Percentiles rank a stretch among this genome's conserved stretches.
phyloP scores from a whole-genome alignment of 92 coral and sea anemone species.

The Hydrozoanthus gracilis region DNA sequence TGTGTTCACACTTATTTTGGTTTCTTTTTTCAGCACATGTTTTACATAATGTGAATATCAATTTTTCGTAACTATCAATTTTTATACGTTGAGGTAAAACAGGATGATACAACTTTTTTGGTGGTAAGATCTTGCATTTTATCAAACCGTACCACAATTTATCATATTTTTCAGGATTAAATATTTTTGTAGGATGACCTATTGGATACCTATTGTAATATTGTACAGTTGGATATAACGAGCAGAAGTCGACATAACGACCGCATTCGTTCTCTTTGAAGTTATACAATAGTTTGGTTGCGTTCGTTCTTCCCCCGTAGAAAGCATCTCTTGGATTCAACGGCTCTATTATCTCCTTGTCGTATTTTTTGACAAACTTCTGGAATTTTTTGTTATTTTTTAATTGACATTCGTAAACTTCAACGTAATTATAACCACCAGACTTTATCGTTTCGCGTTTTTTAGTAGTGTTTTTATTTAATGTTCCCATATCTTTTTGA shows the following conservation, averaged over 20 bases:
- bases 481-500: too few species aligned
- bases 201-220: conserved; percentile 12
- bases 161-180: conserved; percentile 28
- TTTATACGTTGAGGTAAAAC: conserved; percentile 37
- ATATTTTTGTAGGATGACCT: conserved; percentile 26
- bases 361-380: too few species aligned
- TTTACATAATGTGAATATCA: too few species aligned
- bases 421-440: not conserved
- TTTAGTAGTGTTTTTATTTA: too few species aligned
- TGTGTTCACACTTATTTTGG: too few species aligned
- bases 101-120: conserved; percentile 45
- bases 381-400: conserved; percentile 1
- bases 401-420: conserved; percentile 8
- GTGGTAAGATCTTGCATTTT: conserved; percentile 41
- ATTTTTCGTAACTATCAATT: conserved; percentile 23
- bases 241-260: too few species aligned
- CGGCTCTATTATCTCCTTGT: not conserved
- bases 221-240: conserved; percentile 17
- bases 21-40: conserved; percentile 33
- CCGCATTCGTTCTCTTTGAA: too few species aligned
- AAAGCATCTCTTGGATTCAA: conserved; percentile 23
- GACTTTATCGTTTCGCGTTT: too few species aligned
- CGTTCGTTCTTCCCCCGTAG: too few species aligned
- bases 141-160: conserved; percentile 41
- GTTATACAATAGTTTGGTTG: not conserved